These are phyloP conservation scores for Hydrotaea cyrtoneurina DNA, from an alignment of 2,888 invertebrate genomes.

Conservation along the genomic window DNA sequence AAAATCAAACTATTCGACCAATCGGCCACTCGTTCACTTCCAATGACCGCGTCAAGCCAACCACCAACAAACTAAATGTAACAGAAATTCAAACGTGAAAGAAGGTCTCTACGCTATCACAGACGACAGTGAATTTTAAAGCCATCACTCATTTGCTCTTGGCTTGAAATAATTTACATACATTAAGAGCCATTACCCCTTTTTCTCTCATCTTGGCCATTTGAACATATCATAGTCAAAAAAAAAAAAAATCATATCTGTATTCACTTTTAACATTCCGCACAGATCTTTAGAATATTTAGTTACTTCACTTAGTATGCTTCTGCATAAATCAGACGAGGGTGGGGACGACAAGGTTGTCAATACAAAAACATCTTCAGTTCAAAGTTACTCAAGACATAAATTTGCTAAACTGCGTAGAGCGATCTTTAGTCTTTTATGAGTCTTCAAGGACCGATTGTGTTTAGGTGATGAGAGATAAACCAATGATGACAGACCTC, in stretches of 20 bases:
- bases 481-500: no score
- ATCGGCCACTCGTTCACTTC: neutral
- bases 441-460: no score
- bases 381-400: no score
- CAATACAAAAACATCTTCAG: no score
- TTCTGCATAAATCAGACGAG: neutral
- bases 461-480: no score
- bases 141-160: neutral
- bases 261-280: neutral
- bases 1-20: neutral
- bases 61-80: conserved; percentile 5
- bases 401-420: no score
- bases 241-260: no score
- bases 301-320: neutral
- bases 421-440: no score
- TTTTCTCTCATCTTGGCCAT: neutral
- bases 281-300: neutral
- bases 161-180: neutral
- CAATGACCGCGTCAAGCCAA: neutral
- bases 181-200: neutral
- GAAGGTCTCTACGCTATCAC: neutral
- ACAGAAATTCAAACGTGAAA: neutral
- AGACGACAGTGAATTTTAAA: neutral
- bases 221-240: neutral
- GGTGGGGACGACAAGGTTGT: neutral